Evolutionary conservation across 2,888 invertebrate species (phyloP).

Genomic region (Agonopterix arenella): DNA sequence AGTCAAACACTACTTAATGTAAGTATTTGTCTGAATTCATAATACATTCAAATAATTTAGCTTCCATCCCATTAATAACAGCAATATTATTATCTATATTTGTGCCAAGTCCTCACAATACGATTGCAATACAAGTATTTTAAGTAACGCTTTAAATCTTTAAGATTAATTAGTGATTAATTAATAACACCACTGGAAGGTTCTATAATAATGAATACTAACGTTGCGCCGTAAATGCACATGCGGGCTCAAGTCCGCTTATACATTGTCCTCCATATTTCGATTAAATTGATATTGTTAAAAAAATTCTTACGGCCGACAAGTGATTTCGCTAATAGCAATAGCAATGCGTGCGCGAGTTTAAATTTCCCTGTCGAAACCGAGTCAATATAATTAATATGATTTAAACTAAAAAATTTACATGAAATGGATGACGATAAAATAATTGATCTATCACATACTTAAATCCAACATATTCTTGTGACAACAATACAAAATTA

Average conservation of each 20-base stretch:
- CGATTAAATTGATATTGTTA: not conserved
- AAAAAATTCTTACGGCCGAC: not conserved
- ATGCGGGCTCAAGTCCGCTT: no score
- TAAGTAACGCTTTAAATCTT: slow-evolving; percentile 34
- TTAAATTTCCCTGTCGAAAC: no score
- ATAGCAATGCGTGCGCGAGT: no score
- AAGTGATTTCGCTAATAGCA: no score
- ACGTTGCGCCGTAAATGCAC: no score
- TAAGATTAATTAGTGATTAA: slow-evolving; percentile 12
- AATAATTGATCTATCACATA: no score
- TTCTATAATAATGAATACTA: no score
- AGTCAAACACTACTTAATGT: slow-evolving; percentile 42
- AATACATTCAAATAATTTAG: slow-evolving; percentile 10
- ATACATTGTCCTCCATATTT: not conserved
- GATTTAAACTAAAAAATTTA: no score
- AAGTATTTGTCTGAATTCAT: slow-evolving; percentile 36
- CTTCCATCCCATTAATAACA: slow-evolving; percentile 10
- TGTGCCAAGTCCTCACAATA: slow-evolving; percentile 38
- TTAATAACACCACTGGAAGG: not conserved
- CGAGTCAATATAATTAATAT: no score
- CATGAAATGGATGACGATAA: no score
- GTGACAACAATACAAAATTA: no score
- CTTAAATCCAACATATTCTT: no score
- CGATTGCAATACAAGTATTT: slow-evolving; percentile 24
- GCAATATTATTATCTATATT: slow-evolving; percentile 16